phyloP scores from a whole-genome alignment of 2,113 vertebrate genomes.

The Lethenteron camtschaticum region DNA sequence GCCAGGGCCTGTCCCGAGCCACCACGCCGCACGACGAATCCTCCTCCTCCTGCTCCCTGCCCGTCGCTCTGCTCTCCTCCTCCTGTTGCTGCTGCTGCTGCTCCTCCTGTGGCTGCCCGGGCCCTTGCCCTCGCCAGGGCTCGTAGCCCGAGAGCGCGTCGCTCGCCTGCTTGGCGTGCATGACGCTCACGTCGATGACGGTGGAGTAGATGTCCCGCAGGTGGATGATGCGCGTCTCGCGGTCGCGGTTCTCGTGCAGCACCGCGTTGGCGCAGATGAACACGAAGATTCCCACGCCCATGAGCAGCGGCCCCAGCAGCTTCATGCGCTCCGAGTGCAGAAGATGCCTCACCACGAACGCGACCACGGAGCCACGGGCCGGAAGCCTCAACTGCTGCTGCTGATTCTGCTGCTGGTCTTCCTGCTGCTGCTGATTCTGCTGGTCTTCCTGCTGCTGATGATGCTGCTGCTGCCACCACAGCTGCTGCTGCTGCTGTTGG shows the following conservation, averaged over 20 bases:
- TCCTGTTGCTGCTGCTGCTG: too few relatives aligned
- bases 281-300: constrained; percentile 87
- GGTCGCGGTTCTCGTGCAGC: constrained; percentile 74
- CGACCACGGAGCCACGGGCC: constrained; percentile 32
- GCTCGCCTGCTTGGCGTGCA: too few relatives aligned
- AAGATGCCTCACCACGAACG: constrained; percentile 38
- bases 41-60: too few relatives aligned
- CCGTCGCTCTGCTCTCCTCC: too few relatives aligned
- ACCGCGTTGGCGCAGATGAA: constrained; percentile 92
- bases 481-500: neutral
- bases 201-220: constrained; percentile 89
- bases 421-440: neutral
- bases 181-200: constrained; percentile 45
- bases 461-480: neutral
- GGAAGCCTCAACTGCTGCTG: neutral
- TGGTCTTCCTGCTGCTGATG: neutral
- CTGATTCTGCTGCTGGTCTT: neutral
- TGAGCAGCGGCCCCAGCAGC: constrained; percentile 72
- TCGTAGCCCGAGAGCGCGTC: too few relatives aligned
- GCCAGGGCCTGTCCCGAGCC: too few relatives aligned
- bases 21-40: too few relatives aligned
- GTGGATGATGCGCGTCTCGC: constrained; percentile 84
- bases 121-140: too few relatives aligned
- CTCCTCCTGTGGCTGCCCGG: too few relatives aligned
- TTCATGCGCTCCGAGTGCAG: constrained; percentile 78